phyloP scores from a whole-genome alignment of 2,113 vertebrate species.

The Asarcornis scutulata region DNA sequence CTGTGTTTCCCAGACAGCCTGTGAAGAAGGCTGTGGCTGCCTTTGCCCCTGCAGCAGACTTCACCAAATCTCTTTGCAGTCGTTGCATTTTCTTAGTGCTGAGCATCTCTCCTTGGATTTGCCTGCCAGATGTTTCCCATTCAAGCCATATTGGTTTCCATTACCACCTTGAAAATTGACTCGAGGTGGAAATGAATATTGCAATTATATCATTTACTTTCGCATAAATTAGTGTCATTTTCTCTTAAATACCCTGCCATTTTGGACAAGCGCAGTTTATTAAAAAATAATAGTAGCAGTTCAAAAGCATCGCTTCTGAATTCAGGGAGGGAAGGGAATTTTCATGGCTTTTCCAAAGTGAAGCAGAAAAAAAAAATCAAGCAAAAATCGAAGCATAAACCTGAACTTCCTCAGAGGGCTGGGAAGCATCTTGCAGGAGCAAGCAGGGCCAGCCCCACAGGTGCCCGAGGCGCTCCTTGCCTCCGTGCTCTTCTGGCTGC shows the following conservation, averaged over 20 bases:
- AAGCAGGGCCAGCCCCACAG: not conserved
- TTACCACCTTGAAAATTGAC: conserved; percentile 51
- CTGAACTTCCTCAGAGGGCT: not conserved
- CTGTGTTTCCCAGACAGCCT: not conserved
- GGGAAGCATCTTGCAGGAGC: not conserved
- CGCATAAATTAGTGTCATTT: conserved; percentile 52
- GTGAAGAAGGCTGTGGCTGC: not conserved
- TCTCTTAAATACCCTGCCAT: conserved; percentile 12
- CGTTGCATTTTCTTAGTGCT: not conserved
- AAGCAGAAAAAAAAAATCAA: not conserved
- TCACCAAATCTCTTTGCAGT: not conserved
- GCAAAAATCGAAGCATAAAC: not conserved
- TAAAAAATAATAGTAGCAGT: not conserved
- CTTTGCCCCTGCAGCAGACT: not conserved
- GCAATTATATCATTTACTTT: conserved; percentile 38
- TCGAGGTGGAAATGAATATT: conserved; percentile 57
- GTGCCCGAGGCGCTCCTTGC: not conserved
- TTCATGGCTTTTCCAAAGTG: not conserved
- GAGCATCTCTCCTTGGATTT: conserved; percentile 25
- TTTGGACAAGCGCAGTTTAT: not conserved
- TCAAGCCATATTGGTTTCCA: conserved; percentile 23
- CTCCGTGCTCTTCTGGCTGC: accelerated
- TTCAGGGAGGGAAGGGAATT: not conserved
- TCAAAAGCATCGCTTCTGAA: not conserved
- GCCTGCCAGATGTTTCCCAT: conserved; percentile 39